Evolutionary conservation across 2,113 vertebrate genomes (phyloP), one percentile per base, ranked within the genome.

Genomic region (Hypanus sabinus): DNA sequence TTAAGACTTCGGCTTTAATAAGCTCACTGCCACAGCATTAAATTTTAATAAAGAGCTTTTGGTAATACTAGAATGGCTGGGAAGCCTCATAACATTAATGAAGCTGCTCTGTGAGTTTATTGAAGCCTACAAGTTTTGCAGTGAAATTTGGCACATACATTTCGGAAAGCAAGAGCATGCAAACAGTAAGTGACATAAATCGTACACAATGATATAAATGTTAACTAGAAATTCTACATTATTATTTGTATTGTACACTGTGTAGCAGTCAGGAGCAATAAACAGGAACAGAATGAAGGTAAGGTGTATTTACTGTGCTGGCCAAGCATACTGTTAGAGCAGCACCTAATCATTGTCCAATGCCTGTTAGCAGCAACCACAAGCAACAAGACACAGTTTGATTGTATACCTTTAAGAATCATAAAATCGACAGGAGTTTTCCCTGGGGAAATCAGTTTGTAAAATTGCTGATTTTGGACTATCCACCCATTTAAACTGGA

Each of bases 11-110:
- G 36, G 36, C 30, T 73, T 73, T 30, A 55, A 93, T 46, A 93
- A 93, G 91, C n/a, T 93, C 70, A 18, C 18, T 93, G 70, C 91
- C 68, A 75, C 36, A 73, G 22, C 38, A 75, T 93, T 93, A 93
- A 93, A 73, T 73, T 93, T 93, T 93, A 93, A 93, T 75, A 38
- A 73, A 93, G 91, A 73, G 46, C 91, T 27, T 36, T 93, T 93
- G 91, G 91, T 93, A 93, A 73, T 46, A 93, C 18, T 73, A 73
- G 91, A 93, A 73, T 93, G 91, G 38, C 38, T 46, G 36, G 36
- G 91, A 73, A 75, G 22, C 16, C 70, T 93, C 71, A 22, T 73
- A 93, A 92, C 90, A 73, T 71, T 71, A 71, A 93, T 93, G 22
- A 93, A 93, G 91, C 91, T 73, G 91, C 33, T 93, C 70, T 93